Base-by-base conservation (phyloP, 2,113 vertebrate species). In the Brienomyrus longianalis region DNA sequence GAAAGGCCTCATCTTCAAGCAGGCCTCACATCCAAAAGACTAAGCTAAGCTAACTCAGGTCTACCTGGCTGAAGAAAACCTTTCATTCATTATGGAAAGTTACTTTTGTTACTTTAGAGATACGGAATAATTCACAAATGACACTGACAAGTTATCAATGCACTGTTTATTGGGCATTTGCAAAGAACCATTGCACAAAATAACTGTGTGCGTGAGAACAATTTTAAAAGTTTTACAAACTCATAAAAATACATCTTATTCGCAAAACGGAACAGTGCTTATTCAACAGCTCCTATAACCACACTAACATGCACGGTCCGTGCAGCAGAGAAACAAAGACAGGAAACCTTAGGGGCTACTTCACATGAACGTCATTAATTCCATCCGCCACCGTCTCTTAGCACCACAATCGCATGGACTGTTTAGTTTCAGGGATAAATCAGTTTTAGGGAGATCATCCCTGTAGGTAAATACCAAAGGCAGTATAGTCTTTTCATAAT, bases 111-210 rank as follows among this genome's bases (percentile, higher is more conserved):
- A 77, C 35, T 77, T 39, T 39, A 43, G 15, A 77, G 74, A 43
- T 77, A 77, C 39, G 4, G 35, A 80, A 80, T 8, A 43, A 43
- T 80, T 43, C 74, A 80, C 17, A 43, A 39, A 43, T 4, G 17
- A 48, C 45, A 47, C 21, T n/a, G 45, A 84, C 45, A 21, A 50
- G 83, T 43, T 84, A 84, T 23, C 39, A 23, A 66, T 45, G 56
- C 35, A n/a, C 83, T 27, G 56, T 88, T 92, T 92, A 91, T 91
- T 91, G 93, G 91, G 87, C 62, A 94, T 92, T 91, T 90, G 91
- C 92, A 94, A 93, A 95, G 94, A 94, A 95, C 93, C 93, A 91
- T 91, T 83, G 92, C 90, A 90, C 91, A 91, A 91, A 90, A 92
- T 45, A 89, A 54, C 27, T 83, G 88, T 50, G 74, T 54, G 85